Percentiles rank a stretch among this genome's conserved stretches.
These are phyloP conservation scores for Tetranychus urticae DNA, from an alignment of 1,140 invertebrate genomes.

Conservation along the genomic window DNA sequence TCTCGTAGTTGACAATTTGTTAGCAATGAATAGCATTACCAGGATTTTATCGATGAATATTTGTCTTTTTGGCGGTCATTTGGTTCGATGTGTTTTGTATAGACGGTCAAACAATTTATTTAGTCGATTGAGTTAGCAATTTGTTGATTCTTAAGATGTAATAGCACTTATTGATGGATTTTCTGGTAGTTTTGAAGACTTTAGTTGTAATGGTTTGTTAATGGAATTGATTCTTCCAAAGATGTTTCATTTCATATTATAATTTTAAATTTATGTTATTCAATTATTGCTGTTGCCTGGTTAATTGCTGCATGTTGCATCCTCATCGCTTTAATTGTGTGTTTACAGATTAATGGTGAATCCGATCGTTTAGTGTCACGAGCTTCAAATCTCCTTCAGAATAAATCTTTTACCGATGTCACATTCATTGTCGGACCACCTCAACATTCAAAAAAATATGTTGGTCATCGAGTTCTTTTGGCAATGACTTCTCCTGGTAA, in stretches of 20 bases:
- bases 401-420: constrained; percentile 17
- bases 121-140: too few species aligned
- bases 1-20: too few species aligned
- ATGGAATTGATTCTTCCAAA: background rate
- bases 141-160: too few species aligned
- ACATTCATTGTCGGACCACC: constrained; percentile 18
- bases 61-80: too few species aligned
- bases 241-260: background rate
- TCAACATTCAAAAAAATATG: constrained; percentile 16
- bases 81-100: too few species aligned
- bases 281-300: background rate
- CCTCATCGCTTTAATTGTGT: background rate
- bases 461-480: constrained; percentile 17
- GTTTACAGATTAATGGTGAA: background rate
- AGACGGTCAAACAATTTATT: too few species aligned
- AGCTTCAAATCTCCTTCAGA: constrained; percentile 13
- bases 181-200: too few species aligned
- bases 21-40: too few species aligned
- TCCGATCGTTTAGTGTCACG: background rate
- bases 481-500: constrained; percentile 16
- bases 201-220: background rate
- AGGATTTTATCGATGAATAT: too few species aligned
- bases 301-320: background rate
- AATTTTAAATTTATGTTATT: background rate
- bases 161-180: too few species aligned